phyloP scores from a whole-genome alignment of 2,888 invertebrate genomes.

The Tinea trinotella region DNA sequence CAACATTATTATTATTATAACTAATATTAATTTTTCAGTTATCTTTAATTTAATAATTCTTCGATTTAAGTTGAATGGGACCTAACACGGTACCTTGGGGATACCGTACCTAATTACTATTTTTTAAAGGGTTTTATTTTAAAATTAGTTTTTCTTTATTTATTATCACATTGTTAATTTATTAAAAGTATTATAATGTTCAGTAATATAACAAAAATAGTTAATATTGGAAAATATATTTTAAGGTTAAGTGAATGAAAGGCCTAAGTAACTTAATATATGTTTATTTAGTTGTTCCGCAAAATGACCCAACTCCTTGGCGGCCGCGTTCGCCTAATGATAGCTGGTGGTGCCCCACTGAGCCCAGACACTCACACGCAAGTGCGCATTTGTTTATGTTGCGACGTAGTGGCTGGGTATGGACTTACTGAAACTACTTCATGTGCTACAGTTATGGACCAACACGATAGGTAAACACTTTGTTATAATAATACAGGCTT shows the following conservation, averaged over 20 bases:
- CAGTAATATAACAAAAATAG: no score
- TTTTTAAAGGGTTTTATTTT: no score
- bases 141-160: no score
- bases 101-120: no score
- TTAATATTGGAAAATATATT: no score
- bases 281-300: constrained; percentile 44
- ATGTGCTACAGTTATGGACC: constrained; percentile 89
- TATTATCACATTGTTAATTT: no score
- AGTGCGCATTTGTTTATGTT: constrained; percentile 85
- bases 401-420: constrained; percentile 93
- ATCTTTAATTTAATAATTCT: not conserved
- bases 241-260: no score
- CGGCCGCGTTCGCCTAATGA: constrained; percentile 88
- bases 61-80: no score
- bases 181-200: no score
- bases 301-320: constrained; percentile 83
- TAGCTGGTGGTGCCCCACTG: constrained; percentile 96
- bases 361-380: constrained; percentile 96
- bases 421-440: constrained; percentile 98
- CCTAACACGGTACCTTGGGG: no score
- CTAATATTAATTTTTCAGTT: not conserved
- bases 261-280: no score
- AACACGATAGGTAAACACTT: constrained; percentile 60
- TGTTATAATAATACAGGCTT: no score
- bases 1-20: not conserved